Evolutionary conservation across 2,888 invertebrate species (phyloP), one percentile per base, ranked within the genome.

Genomic region (Cynaeus angustus): DNA sequence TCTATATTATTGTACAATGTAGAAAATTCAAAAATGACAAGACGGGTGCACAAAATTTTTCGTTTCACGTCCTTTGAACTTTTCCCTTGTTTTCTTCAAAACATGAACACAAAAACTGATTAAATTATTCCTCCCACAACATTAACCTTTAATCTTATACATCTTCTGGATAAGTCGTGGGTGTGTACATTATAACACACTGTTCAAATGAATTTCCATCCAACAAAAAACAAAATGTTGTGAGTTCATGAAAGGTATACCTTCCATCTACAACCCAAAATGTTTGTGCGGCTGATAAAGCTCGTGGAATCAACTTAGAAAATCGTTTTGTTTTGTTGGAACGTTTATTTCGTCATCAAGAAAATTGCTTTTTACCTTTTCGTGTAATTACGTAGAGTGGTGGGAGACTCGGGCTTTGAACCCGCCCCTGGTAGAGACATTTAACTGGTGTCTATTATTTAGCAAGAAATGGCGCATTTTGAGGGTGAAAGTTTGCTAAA

Each of bases 321-420:
- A 28, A 16, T 14, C 28, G 56, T 38, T 45, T 46, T 30, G 59
- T 46, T 45, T 28, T 46, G 41, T 56, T 33, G 46, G 12, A 45
- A n/a, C 46, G 59, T 46, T 59, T 59, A 46, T 59, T 10, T 41
- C 56, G 56, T 56, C 56, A 56, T 56, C 56, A 56, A 26, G 41
- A 59, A 59, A 59, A 59, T 59, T 59, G 59, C 12, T 59, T 59
- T 46, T 59, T 59, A 59, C 59, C 59, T 59, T 59, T 59, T 41
- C 46, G 30, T 59, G 16, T 59, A 59, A 59, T 59, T 59, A 59
- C 26, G 45, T 16, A 46, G 46, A 45, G 46, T 30, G 16, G 33
- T 7, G 9, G 10, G 14, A 21, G 33, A 7, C 21, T 4, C 10
- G 33, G 16, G 58, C 7, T 13, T 13, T 5, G 41, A 12, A 41